Base-by-base conservation (phyloP, 1,140 invertebrate genomes). In the Diplogasteroides magnus region DNA sequence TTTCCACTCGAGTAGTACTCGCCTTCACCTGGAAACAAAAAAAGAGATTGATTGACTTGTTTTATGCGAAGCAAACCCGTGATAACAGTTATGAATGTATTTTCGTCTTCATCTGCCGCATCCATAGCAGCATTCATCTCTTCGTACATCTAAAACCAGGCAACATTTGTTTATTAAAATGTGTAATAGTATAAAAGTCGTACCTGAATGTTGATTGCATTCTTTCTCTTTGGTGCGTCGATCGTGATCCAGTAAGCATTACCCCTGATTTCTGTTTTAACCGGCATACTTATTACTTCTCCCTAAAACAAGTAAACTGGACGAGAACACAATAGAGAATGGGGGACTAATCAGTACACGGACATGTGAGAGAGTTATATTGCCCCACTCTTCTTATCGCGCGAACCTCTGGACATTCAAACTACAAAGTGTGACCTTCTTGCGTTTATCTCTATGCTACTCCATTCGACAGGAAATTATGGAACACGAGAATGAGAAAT, bases 1-100 rank as follows among this genome's bases (percentile, higher is more conserved):
- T 91, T 94, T 26, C 92, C 93, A 84, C 91, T 91, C 68, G 88
- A 89, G 79, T 89, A 95, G 82, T 88, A 92, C 64, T 90, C 87
- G 31, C 90, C 91, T 64, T 86, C 84, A n/a, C 90, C 85, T 85
- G 68, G 6, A 67, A 3, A 3, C n/a, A 61, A 37, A 11, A 69
- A 32, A n/a, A 2, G 25, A 55, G 6, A 57, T 48, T 69, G 29
- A 69, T 66, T 58, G 32, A 64, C n/a, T 48, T 58, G 2, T 14
- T 31, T 11, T 48, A 28, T 31, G 19, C 29, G 48, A 2, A 48
- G 19, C 37, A 48, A 6, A 69, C 71, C 71, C 3, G 72, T 74
- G 31, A 74, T 57, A 69, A 74, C 72, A 32, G 72, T 74, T 2
- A 75, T 62, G n/a, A 55, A 29, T n/a, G 69, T 56, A 2, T 59